phyloP scores from a whole-genome alignment of 37 sponge, comb jelly and placozoan species.

The Spongia lamella region DNA sequence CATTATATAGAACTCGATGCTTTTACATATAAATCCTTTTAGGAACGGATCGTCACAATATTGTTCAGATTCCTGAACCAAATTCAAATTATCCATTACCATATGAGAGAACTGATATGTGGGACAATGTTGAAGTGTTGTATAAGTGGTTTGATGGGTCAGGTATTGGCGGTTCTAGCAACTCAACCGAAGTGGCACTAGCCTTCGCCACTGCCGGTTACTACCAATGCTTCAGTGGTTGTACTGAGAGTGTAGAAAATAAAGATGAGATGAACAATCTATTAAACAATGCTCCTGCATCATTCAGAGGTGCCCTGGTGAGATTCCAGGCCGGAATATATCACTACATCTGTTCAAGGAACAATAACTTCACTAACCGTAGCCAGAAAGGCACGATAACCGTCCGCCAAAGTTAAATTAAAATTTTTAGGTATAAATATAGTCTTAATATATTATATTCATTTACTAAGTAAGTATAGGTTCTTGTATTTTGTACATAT shows the following conservation, averaged over 20 bases:
- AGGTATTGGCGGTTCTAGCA: background rate
- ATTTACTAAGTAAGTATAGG: too few relatives aligned
- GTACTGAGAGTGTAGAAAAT: slow-evolving; percentile 44
- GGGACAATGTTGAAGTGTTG: slow-evolving; percentile 58
- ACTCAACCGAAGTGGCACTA: slow-evolving; percentile 50
- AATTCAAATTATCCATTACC: slow-evolving; percentile 88
- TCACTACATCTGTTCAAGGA: slow-evolving; percentile 92
- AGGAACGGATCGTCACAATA: slow-evolving; percentile 94
- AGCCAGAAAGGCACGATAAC: slow-evolving; percentile 93
- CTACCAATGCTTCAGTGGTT: slow-evolving; percentile 53
- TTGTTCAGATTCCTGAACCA: slow-evolving; percentile 67
- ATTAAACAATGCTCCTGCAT: slow-evolving; percentile 89
- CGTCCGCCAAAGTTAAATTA: slow-evolving; percentile 12
- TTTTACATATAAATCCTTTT: background rate
- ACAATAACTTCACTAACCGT: slow-evolving; percentile 99
- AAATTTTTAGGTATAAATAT: background rate
- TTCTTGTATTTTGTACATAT: too few relatives aligned
- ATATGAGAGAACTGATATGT: slow-evolving; percentile 74
- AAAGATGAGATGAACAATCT: slow-evolving; percentile 64
- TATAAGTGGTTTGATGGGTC: slow-evolving; percentile 33
- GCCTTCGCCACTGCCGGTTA: slow-evolving; percentile 78
- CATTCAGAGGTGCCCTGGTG: slow-evolving; percentile 86
- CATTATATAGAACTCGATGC: background rate
- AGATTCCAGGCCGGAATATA: slow-evolving; percentile 65
- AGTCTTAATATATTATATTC: too few relatives aligned